phyloP scores from a whole-genome alignment of 2,113 vertebrate genomes.

The Pleuronectes platessa region DNA sequence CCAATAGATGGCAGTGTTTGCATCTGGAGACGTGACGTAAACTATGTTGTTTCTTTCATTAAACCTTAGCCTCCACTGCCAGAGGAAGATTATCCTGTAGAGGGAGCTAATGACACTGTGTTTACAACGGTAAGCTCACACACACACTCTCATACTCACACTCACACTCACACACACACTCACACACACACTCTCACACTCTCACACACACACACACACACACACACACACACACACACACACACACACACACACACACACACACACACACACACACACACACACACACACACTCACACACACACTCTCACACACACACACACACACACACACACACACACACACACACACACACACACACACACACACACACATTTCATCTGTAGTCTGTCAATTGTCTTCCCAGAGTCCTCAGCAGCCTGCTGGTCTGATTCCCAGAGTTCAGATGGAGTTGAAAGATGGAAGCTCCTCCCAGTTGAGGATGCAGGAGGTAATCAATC shows the following conservation, averaged over 20 bases:
- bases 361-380: background rate
- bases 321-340: constrained; percentile 6
- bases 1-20: no score
- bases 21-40: no score
- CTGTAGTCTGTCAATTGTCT: background rate
- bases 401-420: constrained; percentile 33
- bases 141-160: constrained; percentile 8
- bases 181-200: background rate
- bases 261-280: constrained; percentile 4
- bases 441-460: constrained; percentile 45
- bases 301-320: background rate
- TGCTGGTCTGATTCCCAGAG: constrained; percentile 57
- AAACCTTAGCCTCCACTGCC: constrained; percentile 88
- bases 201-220: background rate
- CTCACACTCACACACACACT: background rate
- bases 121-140: constrained; percentile 43
- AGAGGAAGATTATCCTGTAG: constrained; percentile 84
- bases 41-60: background rate
- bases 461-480: background rate
- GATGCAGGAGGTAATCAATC: constrained; percentile 42
- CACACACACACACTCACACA: background rate
- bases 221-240: constrained; percentile 2
- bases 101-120: background rate
- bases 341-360: background rate
- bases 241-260: background rate